Evolutionary conservation across 2,888 invertebrate genomes (phyloP).

Genomic region (Drosophila stalkeri): DNA sequence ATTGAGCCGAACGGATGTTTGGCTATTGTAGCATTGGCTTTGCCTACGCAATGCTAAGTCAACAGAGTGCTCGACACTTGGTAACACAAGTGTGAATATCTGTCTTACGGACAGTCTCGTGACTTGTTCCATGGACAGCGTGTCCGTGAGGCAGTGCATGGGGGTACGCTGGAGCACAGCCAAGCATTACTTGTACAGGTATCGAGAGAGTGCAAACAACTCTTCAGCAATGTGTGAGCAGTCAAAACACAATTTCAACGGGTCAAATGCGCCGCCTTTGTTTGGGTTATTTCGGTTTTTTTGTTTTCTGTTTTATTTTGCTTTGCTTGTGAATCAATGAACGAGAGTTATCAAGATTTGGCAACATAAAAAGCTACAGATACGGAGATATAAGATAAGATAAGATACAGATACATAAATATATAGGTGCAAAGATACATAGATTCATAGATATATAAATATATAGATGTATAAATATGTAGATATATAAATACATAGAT

Average conservation of each 20-base stretch:
- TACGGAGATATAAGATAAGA: background rate
- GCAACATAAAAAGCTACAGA: background rate
- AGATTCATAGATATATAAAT: conserved; percentile 8
- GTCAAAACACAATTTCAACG: conserved; percentile 43
- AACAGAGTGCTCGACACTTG: conserved; percentile 33
- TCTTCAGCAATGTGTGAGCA: conserved; percentile 13
- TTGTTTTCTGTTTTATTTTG: background rate
- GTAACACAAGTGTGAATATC: conserved; percentile 17
- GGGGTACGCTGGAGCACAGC: conserved; percentile 3
- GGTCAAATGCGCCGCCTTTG: conserved; percentile 61
- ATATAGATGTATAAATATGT: background rate
- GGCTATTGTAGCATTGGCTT: conserved; percentile 38
- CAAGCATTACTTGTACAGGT: conserved; percentile 4
- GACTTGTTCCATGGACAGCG: conserved; percentile 29
- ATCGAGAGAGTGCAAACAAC: conserved; percentile 27
- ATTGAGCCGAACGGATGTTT: conserved; percentile 42
- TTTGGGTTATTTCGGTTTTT: conserved; percentile 24
- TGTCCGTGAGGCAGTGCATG: conserved; percentile 29
- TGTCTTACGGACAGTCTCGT: conserved; percentile 36
- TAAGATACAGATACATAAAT: background rate
- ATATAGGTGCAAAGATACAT: background rate
- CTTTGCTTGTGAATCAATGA: conserved; percentile 45
- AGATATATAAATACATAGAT: conserved; percentile 12
- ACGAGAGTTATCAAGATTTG: conserved; percentile 4
- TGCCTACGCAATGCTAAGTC: conserved; percentile 46